Base-by-base conservation (phyloP, 2,113 vertebrate genomes). In the Balaeniceps rex region DNA sequence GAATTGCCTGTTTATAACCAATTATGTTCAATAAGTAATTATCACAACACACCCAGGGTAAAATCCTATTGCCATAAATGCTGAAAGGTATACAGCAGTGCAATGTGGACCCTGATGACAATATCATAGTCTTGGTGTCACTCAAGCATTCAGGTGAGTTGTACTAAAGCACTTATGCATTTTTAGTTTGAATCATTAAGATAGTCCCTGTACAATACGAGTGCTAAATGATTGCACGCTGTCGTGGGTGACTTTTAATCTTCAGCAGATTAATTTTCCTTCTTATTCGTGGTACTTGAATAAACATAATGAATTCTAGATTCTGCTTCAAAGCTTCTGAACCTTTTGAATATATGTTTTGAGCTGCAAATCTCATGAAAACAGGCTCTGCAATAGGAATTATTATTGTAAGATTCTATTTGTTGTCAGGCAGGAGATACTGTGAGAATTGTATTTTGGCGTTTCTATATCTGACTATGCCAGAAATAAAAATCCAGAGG, bases 21-120 rank as follows among this genome's bases (percentile, higher is more conserved):
- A 57, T 66, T 83, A 49, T 95, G 90, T 97, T 93, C 74, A 94
- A 10, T n/a, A 55, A 75, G 26, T 44, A n/a, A 69, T 96, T 96
- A 58, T 38, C 33, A 42, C 14, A n/a, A 8, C 5, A 11, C 55
- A 60, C 5, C 10, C 14, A 29, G 76, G 26, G 63, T 52, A 36
- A 49, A 70, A 9, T 38, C 49, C 12, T 75, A 63, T 71, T 81
- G 21, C 33, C 92, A 57, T 78, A 64, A 46, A 5, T 49, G 36
- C 31, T 63, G 65, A 51, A 51, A 47, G 23, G 7, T 49, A 19
- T 44, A 42, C 17, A 47, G 22, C 9, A 65, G 64, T 28, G 54
- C 44, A 58, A 6, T 28, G 65, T 14, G 44, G 44, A 24, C 36
- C 24, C 34, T 36, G 52, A 58, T 11, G 54, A 46, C 10, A 21